phyloP scores from a whole-genome alignment of 2,888 invertebrate species.

The Notodonta ziczac region DNA sequence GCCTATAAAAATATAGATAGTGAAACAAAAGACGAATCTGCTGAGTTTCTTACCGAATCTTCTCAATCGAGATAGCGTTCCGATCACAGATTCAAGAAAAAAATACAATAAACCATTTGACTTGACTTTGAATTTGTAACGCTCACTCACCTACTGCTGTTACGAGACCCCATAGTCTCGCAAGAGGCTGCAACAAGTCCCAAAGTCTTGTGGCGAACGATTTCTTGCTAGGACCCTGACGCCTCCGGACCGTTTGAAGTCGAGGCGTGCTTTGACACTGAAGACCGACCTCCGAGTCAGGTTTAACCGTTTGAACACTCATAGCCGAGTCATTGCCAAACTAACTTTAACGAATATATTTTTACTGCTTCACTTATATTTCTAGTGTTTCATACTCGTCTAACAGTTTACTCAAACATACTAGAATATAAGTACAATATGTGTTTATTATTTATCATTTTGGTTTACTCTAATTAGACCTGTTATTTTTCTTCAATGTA shows the following conservation, averaged over 20 bases:
- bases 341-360: slow-evolving; percentile 18
- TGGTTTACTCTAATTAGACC: background rate
- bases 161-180: slow-evolving; percentile 76
- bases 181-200: slow-evolving; percentile 75
- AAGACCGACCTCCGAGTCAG: slow-evolving; percentile 48
- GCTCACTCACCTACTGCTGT: slow-evolving; percentile 70
- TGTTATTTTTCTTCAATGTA: slow-evolving; percentile 4
- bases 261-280: slow-evolving; percentile 49
- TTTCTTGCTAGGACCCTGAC: slow-evolving; percentile 54
- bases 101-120: too few relatives aligned
- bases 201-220: slow-evolving; percentile 68
- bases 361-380: slow-evolving; percentile 21
- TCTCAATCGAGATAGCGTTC: too few relatives aligned
- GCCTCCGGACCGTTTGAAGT: slow-evolving; percentile 45
- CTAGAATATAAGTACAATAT: background rate
- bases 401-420: slow-evolving; percentile 3
- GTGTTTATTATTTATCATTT: background rate
- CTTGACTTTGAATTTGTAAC: too few relatives aligned
- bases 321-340: slow-evolving; percentile 29
- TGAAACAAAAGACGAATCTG: too few relatives aligned
- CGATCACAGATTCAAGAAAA: too few relatives aligned
- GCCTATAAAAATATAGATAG: too few relatives aligned
- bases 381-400: slow-evolving; percentile 5
- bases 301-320: slow-evolving; percentile 58
- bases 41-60: too few relatives aligned